Conservation (phyloP, 2,113 vertebrate genomes). For the Eretmochelys imbricata region DNA sequence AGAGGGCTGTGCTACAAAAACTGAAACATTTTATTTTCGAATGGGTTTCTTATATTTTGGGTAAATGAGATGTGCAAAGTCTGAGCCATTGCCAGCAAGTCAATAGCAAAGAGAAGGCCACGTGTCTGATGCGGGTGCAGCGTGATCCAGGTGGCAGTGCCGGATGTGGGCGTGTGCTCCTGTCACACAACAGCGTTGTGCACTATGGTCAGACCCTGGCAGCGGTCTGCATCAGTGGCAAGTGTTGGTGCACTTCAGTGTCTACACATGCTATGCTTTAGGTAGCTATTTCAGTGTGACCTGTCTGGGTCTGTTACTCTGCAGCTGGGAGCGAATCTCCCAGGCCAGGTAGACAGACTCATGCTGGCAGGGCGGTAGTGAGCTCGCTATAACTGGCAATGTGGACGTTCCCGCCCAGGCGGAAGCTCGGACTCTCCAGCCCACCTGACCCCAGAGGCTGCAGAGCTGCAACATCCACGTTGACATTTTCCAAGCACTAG, state of each 20-base stretch:
- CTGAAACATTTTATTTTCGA: neutral
- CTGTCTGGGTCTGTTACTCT: neutral
- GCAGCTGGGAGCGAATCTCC: neutral
- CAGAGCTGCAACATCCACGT: neutral
- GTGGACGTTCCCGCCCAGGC: neutral
- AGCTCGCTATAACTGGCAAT: neutral
- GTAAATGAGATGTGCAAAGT: neutral
- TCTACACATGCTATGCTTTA: neutral
- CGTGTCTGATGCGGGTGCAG: neutral
- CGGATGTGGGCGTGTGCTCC: neutral
- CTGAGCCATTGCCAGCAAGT: rapidly evolving
- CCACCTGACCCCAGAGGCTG: neutral
- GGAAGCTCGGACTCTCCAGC: neutral
- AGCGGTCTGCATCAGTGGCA: too few relatives aligned
- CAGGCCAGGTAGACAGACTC: neutral
- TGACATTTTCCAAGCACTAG: neutral
- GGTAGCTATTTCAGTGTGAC: neutral
- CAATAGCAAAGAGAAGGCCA: rapidly evolving
- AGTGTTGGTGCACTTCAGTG: neutral
- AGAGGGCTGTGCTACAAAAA: neutral
- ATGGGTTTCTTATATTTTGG: neutral
- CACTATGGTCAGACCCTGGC: neutral
- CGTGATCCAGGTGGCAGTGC: neutral
- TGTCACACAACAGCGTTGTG: neutral
- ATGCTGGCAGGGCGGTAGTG: neutral